Base-by-base conservation (phyloP, 2,888 invertebrate genomes). In the Drosophila kuntzei region DNA sequence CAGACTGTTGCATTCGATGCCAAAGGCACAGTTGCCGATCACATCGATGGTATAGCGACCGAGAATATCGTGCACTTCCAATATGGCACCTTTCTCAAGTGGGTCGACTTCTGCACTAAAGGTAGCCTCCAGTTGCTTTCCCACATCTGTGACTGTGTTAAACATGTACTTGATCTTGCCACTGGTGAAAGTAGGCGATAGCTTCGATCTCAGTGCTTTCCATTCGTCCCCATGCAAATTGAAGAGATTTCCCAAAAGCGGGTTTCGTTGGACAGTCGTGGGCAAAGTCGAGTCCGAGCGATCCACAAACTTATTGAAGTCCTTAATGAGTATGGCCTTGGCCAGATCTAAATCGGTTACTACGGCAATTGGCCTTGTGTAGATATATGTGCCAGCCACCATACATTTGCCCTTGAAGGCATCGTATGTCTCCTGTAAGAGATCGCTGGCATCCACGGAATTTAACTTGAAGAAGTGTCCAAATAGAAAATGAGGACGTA, bases 131-230 rank as follows among this genome's bases (percentile, higher is more conserved):
- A 90, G 61, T 27, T 87, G 71, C 3, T 76, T 57, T 0, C 90
- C 89, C 32, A 92, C 92, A 0, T 77, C 71, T 0, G 84, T 64
- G 9, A 93, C 74, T 0, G 90, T 90, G 7, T 85, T 82, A 58
- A 93, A 93, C 93, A 93, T 93, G 9, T 85, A 89, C 67, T 93
- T 93, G 87, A 94, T 93, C 80, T 93, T 93, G 1, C 93, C 93
- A 0, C 93, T 92, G 0, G 93, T 93, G 62, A 94, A 94, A 0
- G 93, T 93, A 1, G 93, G 93, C 3, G 93, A 91, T 1, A 94
- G 69, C 50, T 93, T 93, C 0, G 87, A 71, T 25, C 94, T 78
- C 51, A 93, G 70, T 2, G 82, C 74, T 36, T 91, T 93, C 94
- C 94, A 94, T 37, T 92, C 89, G 1, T 90, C 79, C 4, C 92